Evolutionary conservation across 1,140 invertebrate species (phyloP).

Genomic region (Onthophagus taurus): DNA sequence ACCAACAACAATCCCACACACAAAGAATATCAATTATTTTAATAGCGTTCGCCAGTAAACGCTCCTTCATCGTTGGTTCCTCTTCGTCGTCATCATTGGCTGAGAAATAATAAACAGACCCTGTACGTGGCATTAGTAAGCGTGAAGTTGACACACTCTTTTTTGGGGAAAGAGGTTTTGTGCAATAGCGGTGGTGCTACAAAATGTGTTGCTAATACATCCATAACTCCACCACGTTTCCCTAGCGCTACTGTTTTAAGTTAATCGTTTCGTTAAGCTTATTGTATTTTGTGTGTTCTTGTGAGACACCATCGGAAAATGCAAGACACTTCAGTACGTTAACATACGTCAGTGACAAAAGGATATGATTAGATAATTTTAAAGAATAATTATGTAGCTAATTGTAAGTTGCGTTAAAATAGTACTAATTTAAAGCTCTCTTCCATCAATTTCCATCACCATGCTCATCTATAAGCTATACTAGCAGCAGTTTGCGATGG

Average conservation of each 20-base stretch:
- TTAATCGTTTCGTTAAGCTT: too few relatives aligned
- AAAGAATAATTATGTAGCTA: too few relatives aligned
- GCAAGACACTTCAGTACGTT: too few relatives aligned
- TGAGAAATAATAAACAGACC: constrained; percentile 89
- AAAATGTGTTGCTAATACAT: constrained; percentile 18
- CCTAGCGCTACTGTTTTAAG: too few relatives aligned
- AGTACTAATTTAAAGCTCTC: too few relatives aligned
- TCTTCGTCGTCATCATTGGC: constrained; percentile 80
- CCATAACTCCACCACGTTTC: too few relatives aligned
- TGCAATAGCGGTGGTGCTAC: constrained; percentile 31
- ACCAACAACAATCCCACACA: constrained; percentile 92
- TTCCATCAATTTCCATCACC: too few relatives aligned
- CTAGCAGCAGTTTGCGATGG: constrained; percentile 37
- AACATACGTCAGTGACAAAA: too few relatives aligned
- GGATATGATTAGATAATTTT: too few relatives aligned
- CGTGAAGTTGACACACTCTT: constrained; percentile 53
- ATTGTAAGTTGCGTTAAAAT: too few relatives aligned
- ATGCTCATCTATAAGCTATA: too few relatives aligned
- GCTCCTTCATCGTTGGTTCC: constrained; percentile 80
- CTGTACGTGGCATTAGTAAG: constrained; percentile 64
- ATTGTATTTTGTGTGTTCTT: too few relatives aligned
- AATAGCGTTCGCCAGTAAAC: constrained; percentile 60
- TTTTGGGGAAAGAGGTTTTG: constrained; percentile 50
- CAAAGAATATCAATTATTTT: constrained; percentile 87
- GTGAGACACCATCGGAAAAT: not conserved